Conservation (phyloP, 1,140 invertebrate species). For the Druon quercuslanigerum region DNA sequence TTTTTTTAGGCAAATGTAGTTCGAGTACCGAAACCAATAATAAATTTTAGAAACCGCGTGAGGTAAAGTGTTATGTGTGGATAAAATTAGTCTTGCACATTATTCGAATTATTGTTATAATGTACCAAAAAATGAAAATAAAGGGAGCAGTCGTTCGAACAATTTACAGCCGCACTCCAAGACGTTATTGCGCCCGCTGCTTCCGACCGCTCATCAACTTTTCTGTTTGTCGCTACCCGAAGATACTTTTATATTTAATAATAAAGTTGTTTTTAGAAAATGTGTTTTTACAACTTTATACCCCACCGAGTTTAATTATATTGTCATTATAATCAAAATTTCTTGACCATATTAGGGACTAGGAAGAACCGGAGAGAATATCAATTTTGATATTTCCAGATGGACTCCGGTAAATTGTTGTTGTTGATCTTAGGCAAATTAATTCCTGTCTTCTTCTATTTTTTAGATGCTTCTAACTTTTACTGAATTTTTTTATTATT, state of each 20-base stretch:
- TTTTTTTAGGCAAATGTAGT: not conserved
- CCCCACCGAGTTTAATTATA: not conserved
- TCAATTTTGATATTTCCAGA: too few species aligned
- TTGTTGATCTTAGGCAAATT: too few species aligned
- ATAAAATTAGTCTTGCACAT: slow-evolving; percentile 3
- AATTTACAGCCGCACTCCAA: not conserved
- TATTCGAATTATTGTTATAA: slow-evolving; percentile 19
- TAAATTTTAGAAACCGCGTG: not conserved
- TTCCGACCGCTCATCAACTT: slow-evolving; percentile 41
- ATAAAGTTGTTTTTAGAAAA: slow-evolving; percentile 46
- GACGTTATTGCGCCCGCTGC: slow-evolving; percentile 19
- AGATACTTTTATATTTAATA: slow-evolving; percentile 42
- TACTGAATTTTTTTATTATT: too few species aligned
- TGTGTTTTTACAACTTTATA: not conserved
- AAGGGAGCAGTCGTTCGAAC: slow-evolving; percentile 1
- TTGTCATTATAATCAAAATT: not conserved
- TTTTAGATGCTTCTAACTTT: too few species aligned
- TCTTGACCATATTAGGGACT: not conserved
- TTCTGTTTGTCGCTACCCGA: slow-evolving; percentile 42
- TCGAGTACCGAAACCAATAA: slow-evolving; percentile 43
- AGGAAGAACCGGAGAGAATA: too few species aligned
- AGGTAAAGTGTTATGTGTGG: not conserved
- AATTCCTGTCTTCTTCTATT: too few species aligned
- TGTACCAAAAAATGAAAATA: not conserved
- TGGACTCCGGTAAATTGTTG: too few species aligned